phyloP scores from a whole-genome alignment of 2,113 vertebrate species.

The Todiramphus saurophagus region DNA sequence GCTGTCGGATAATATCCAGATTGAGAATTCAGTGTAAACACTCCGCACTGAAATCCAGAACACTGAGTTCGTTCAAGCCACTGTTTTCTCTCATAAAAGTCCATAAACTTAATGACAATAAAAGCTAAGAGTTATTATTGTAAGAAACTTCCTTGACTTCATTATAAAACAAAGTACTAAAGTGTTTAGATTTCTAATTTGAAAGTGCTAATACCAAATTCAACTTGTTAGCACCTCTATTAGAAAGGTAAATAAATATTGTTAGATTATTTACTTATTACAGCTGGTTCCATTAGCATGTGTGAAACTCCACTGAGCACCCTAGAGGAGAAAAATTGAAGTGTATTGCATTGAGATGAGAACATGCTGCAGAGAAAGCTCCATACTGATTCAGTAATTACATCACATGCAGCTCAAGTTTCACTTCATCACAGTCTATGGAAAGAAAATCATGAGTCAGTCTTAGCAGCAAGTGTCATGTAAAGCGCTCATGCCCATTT shows the following conservation, averaged over 20 bases:
- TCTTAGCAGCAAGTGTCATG: not conserved
- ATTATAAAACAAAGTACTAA: not conserved
- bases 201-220: not conserved
- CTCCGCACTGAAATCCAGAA: not conserved
- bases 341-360: not conserved
- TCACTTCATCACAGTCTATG: not conserved
- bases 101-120: not conserved
- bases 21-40: not conserved
- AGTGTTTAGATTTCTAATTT: not conserved
- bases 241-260: not conserved
- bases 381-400: not conserved
- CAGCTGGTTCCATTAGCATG: not conserved
- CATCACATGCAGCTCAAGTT: not conserved
- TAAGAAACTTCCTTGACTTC: not conserved
- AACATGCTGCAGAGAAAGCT: not conserved
- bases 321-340: not conserved
- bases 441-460: not conserved
- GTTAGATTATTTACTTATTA: not conserved
- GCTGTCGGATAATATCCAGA: not conserved
- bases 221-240: not conserved
- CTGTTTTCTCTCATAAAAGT: not conserved
- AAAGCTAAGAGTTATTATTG: not conserved
- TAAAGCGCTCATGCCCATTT: not conserved
- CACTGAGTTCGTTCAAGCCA: not conserved
- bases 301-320: not conserved